A percentile compares a stretch with the other conserved stretches of the same genome.
Evolutionary conservation across 2,113 vertebrate species (phyloP).

Genomic region (Ceyx margarethae): DNA sequence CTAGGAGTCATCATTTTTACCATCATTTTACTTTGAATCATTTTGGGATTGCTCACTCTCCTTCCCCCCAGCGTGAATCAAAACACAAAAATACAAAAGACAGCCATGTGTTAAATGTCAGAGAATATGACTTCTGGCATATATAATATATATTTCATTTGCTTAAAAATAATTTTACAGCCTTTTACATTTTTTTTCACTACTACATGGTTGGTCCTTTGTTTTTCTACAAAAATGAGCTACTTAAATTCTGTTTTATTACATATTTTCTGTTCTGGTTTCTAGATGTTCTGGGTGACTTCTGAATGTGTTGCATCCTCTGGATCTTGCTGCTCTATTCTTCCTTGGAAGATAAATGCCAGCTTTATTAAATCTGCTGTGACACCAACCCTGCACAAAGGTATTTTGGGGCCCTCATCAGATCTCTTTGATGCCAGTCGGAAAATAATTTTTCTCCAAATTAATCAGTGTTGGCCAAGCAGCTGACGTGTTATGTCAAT

Average conservation of each 20-base stretch:
- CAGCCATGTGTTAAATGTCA: neutral
- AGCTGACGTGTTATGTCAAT: neutral
- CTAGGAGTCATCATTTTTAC: neutral
- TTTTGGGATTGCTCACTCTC: neutral
- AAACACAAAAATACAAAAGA: neutral
- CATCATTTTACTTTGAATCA: neutral
- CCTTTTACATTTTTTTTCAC: neutral
- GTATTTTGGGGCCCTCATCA: neutral
- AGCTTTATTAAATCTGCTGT: neutral
- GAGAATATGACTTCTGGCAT: neutral
- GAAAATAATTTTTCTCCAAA: conserved; percentile 10
- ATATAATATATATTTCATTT: neutral
- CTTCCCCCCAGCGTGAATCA: neutral
- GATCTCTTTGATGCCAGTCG: neutral
- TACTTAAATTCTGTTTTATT: neutral
- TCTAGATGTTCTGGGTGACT: neutral
- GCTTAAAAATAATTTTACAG: neutral
- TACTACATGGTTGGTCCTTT: neutral
- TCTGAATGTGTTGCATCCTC: neutral
- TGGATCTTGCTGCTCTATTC: conserved; percentile 23
- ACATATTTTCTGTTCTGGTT: neutral
- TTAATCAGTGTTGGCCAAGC: neutral
- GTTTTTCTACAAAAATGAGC: neutral
- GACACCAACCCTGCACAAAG: neutral
- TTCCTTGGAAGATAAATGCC: neutral